Evolutionary conservation across 2,113 vertebrate species (phyloP).

Genomic region (Tragelaphus scriptus): DNA sequence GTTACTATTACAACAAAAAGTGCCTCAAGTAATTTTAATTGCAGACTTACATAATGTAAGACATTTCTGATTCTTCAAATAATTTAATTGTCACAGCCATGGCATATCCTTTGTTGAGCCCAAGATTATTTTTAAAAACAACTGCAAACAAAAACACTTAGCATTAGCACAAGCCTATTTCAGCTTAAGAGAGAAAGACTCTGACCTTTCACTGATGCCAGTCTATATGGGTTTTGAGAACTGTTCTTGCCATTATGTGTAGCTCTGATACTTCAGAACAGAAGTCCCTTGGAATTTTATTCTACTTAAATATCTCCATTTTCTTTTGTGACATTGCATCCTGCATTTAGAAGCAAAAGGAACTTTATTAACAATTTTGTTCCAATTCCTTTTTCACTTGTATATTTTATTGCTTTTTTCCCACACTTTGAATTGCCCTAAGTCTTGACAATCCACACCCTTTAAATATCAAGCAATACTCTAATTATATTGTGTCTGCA

Average conservation of each 20-base stretch:
- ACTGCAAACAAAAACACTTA: background rate
- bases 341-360: background rate
- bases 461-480: background rate
- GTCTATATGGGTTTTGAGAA: background rate
- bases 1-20: background rate
- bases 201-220: background rate
- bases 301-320: background rate
- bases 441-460: background rate
- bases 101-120: background rate
- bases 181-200: background rate
- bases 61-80: slow-evolving; percentile 8
- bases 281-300: background rate
- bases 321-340: background rate
- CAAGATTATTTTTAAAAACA: slow-evolving; percentile 4
- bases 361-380: background rate
- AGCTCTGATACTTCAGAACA: background rate
- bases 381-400: background rate
- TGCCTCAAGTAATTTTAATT: background rate
- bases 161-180: background rate
- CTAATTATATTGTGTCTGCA: background rate
- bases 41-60: background rate
- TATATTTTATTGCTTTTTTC: background rate
- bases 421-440: background rate
- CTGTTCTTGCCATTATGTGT: background rate
- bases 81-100: background rate